These are phyloP conservation scores for Agapornis canus DNA, from an alignment of 2,797 vertebrate species.

Conservation along the genomic window DNA sequence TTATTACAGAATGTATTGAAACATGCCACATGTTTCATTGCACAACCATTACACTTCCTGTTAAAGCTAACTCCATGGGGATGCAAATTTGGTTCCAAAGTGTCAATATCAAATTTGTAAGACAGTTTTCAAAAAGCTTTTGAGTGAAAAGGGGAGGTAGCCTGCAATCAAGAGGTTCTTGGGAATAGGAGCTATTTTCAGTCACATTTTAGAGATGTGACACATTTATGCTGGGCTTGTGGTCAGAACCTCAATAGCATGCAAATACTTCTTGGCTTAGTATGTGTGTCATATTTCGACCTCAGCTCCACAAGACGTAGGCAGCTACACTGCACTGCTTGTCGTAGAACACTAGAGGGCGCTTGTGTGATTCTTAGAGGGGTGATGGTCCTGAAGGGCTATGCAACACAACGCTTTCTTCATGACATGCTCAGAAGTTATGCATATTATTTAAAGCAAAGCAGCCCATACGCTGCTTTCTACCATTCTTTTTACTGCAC, in stretches of 20 bases:
- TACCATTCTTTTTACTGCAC: not conserved
- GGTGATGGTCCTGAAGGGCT: not conserved
- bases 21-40: not conserved
- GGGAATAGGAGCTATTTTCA: not conserved
- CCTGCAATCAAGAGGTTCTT: not conserved
- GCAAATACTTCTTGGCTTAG: not conserved
- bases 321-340: not conserved
- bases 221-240: not conserved
- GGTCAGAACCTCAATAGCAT: not conserved
- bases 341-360: conserved; percentile 46
- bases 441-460: not conserved
- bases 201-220: not conserved
- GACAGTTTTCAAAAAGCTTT: not conserved
- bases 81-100: not conserved
- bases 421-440: not conserved
- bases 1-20: not conserved
- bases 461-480: accelerated
- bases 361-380: not conserved
- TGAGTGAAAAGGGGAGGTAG: not conserved
- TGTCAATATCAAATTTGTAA: not conserved
- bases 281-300: not conserved
- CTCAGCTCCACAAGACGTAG: accelerated
- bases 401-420: not conserved
- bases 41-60: accelerated
- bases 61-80: not conserved